These are phyloP conservation scores for Sciurus vulgaris DNA, from an alignment of 2,797 vertebrate species.

Conservation along the genomic window DNA sequence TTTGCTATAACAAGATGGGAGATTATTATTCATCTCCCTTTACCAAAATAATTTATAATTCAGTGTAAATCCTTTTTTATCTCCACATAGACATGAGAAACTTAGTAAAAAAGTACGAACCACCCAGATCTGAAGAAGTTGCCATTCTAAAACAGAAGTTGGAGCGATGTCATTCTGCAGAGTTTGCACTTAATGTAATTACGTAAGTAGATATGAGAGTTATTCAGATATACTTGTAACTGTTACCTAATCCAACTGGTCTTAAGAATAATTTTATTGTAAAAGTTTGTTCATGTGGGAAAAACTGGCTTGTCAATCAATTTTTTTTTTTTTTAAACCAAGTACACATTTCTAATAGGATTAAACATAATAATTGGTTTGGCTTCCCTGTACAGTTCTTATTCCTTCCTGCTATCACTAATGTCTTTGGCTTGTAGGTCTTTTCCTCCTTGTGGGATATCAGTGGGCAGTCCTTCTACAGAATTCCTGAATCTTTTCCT, in stretches of 20 bases:
- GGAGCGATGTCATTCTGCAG: constrained; percentile 93
- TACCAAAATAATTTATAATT: constrained; percentile 23
- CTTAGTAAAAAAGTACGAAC: constrained; percentile 94
- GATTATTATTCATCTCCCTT: not conserved
- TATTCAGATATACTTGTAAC: not conserved
- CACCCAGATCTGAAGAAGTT: constrained; percentile 93
- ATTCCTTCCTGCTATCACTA: not conserved
- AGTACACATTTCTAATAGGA: not conserved
- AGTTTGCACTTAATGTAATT: constrained; percentile 88
- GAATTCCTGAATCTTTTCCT: not conserved
- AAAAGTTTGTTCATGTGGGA: not conserved
- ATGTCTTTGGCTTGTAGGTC: not conserved
- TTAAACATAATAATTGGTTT: not conserved
- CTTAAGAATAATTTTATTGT: not conserved
- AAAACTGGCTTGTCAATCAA: not conserved
- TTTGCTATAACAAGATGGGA: not conserved
- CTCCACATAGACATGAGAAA: constrained; percentile 92
- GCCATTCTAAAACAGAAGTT: constrained; percentile 93
- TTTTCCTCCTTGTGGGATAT: not conserved
- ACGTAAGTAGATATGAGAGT: constrained; percentile 89
- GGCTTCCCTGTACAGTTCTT: not conserved
- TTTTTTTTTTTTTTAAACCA: not conserved
- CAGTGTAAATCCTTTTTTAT: constrained; percentile 50
- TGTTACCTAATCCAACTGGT: not conserved
- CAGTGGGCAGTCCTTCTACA: not conserved